phyloP scores from a whole-genome alignment of 2,797 vertebrate species.

The Cercopithecus hamlyni region DNA sequence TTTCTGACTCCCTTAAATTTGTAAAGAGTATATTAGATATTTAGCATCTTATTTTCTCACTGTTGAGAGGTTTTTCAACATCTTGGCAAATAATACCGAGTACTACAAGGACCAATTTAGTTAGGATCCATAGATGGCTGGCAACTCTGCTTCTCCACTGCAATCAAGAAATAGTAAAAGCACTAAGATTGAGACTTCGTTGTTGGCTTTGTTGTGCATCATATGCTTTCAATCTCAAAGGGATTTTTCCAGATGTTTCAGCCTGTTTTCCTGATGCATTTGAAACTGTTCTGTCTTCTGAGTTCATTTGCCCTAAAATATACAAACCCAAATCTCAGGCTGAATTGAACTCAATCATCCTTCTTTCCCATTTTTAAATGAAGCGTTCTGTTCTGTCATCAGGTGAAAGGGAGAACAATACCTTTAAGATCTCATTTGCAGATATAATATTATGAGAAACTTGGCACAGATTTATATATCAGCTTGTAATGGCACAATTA shows the following conservation, averaged over 20 bases:
- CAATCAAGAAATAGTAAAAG: slow-evolving; percentile 45
- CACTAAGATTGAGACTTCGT: neutral
- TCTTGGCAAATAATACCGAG: slow-evolving; percentile 37
- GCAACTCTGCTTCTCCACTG: neutral
- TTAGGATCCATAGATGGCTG: neutral
- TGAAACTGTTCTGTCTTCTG: slow-evolving; percentile 35
- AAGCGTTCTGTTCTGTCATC: slow-evolving; percentile 48
- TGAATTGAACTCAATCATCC: neutral
- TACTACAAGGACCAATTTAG: neutral
- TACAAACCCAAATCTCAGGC: slow-evolving; percentile 3
- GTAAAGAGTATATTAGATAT: neutral
- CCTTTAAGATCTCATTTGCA: slow-evolving; percentile 47
- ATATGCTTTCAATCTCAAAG: neutral
- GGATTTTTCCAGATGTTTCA: slow-evolving; percentile 62
- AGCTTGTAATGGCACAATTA: slow-evolving; percentile 55
- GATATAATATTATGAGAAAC: slow-evolving; percentile 64
- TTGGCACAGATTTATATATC: slow-evolving; percentile 57
- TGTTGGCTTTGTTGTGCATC: slow-evolving; percentile 13
- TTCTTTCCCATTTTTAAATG: slow-evolving; percentile 46
- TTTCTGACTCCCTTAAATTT: slow-evolving; percentile 25
- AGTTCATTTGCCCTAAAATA: slow-evolving; percentile 43
- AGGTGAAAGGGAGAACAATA: slow-evolving; percentile 7
- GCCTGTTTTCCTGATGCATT: neutral
- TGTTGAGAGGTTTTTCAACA: slow-evolving; percentile 58
- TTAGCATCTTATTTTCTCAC: slow-evolving; percentile 32